Evolutionary conservation across 2,113 vertebrate genomes (phyloP), one percentile per base, ranked within the genome.

Genomic region (Urocynchramus pylzowi): DNA sequence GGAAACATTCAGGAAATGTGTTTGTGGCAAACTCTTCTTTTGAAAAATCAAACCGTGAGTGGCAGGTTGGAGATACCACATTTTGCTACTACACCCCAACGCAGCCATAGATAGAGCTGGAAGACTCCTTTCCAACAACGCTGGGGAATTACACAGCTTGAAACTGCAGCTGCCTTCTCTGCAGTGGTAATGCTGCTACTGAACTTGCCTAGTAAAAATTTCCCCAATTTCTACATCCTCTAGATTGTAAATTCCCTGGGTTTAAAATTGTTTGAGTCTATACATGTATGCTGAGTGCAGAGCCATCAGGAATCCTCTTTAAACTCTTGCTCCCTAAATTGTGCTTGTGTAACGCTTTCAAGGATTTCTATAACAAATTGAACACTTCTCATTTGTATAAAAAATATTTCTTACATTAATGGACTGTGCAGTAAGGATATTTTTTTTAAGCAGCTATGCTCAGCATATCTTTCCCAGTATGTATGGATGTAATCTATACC

Each of bases 61-160:
- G 39, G 49, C 28, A 88, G 59, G 64, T 14, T 65, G 50, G 59
- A 23, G 54, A 63, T 4, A 35, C 14, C 2, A 1, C 26, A n/a
- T 63, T 74, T 68, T 70, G 26, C 52, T 45, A 61, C 68, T 50
- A 24, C 11, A 75, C 39, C 31, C 67, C 74, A 83, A 45, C 0
- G 0, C 31, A 84, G 39, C 18, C 45, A 39, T 26, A 24, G 2
- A 56, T 0, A 1, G n/a, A 49, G n/a, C 27, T 45, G 49, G 16
- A 93, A 31, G 45, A 47, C 64, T 50, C n/a, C 68, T 37, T 47
- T 67, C 44, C 70, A 90, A 28, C 27, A 64, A n/a, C 0, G 1
- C 49, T 14, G 16, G 10, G 9, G 12, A 88, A 75, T 18, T 30
- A 59, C n/a, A 26, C 7, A 37, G n/a, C 53, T 18, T 61, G n/a